phyloP scores from a whole-genome alignment of 30 jellyfish, hydroid and myxozoan genomes.

The Turritopsis dohrnii region DNA sequence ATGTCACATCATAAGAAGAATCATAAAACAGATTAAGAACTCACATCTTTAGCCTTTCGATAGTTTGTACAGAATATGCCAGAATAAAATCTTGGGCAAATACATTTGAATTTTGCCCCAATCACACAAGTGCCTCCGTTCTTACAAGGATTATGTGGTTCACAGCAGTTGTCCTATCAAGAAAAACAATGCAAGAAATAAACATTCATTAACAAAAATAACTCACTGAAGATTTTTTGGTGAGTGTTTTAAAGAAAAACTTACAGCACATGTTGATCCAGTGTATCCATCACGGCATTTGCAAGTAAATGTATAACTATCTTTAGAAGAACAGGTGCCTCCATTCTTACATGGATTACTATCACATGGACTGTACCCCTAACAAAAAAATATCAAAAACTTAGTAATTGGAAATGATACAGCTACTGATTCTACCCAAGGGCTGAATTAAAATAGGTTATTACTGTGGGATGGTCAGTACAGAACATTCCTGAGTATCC shows the following conservation, averaged over 20 bases:
- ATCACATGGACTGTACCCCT: constrained; percentile 1
- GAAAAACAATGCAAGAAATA: not conserved
- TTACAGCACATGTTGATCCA: constrained; percentile 20
- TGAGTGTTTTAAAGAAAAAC: too few relatives aligned
- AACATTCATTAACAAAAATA: too few relatives aligned
- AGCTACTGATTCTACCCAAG: not conserved
- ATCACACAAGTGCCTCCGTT: not conserved
- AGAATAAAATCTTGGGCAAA: not conserved
- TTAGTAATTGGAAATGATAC: not conserved
- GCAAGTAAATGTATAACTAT: not conserved
- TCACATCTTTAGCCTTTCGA: not conserved
- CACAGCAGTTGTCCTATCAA: constrained; percentile 8
- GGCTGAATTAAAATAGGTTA: not conserved
- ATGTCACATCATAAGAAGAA: not conserved
- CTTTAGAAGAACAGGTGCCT: not conserved
- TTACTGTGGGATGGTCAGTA: not conserved
- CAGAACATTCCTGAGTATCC: constrained; percentile 13
- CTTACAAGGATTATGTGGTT: not conserved
- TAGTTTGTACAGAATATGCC: not conserved
- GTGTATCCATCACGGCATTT: not conserved
- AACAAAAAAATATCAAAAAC: not conserved
- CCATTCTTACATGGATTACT: constrained; percentile 13
- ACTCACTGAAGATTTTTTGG: too few relatives aligned
- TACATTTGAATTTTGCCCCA: not conserved
- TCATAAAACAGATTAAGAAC: not conserved